Evolutionary conservation across 2,113 vertebrate species (phyloP).

Genomic region (Rattus rattus): DNA sequence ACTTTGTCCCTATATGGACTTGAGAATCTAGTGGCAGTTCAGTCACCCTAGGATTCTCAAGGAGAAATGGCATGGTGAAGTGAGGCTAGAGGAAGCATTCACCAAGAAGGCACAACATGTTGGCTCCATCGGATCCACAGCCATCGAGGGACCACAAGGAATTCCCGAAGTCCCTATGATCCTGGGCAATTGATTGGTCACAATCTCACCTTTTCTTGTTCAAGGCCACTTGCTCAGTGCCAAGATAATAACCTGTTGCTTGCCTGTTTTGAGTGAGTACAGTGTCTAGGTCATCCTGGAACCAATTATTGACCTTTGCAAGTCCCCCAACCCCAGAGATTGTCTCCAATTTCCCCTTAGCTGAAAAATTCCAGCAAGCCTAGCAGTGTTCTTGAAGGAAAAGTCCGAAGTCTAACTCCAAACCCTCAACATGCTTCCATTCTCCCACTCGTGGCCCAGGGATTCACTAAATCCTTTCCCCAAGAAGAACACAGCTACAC

Average conservation of each 20-base stretch:
- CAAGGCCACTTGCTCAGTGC: neutral
- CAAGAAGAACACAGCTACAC: neutral
- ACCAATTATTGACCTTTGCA: neutral
- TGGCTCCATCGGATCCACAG: neutral
- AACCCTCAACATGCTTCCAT: neutral
- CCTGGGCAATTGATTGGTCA: neutral
- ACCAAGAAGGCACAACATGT: neutral
- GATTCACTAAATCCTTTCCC: neutral
- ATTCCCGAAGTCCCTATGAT: neutral
- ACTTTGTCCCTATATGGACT: constrained; percentile 32
- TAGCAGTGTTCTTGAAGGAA: neutral
- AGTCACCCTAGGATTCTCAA: neutral
- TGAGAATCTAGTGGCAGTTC: neutral
- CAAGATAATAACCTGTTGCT: neutral
- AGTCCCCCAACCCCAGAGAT: neutral
- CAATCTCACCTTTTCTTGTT: neutral
- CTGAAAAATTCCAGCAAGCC: constrained; percentile 58
- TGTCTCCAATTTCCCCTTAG: neutral
- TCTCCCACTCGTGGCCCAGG: neutral
- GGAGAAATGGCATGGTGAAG: neutral
- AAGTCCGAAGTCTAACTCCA: constrained; percentile 45
- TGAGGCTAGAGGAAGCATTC: neutral
- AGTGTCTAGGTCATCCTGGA: neutral
- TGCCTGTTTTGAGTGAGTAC: neutral
- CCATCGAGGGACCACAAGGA: neutral